Conservation (phyloP, 2,797 vertebrate species). For the Philypnodon macrostomus region DNA sequence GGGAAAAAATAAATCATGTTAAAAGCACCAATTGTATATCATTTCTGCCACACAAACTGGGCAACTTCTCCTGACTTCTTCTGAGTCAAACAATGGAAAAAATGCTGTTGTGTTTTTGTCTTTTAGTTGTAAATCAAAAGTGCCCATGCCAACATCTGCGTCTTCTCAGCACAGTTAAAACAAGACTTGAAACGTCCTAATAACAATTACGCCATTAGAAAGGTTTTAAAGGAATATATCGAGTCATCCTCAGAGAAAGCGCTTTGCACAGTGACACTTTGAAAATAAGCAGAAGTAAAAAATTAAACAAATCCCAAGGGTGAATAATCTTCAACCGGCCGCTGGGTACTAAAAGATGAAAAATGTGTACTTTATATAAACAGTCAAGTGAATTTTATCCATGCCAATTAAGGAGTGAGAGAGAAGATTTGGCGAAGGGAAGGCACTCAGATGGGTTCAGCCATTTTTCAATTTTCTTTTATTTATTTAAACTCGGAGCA, state of each 20-base stretch:
- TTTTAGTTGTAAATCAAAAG: slow-evolving; percentile 72
- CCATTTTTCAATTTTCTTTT: slow-evolving; percentile 69
- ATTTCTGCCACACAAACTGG: slow-evolving; percentile 80
- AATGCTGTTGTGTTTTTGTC: slow-evolving; percentile 79
- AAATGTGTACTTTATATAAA: slow-evolving; percentile 97
- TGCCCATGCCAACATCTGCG: slow-evolving; percentile 92
- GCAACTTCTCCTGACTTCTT: slow-evolving; percentile 97
- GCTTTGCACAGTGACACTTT: slow-evolving; percentile 86
- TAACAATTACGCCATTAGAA: slow-evolving; percentile 81
- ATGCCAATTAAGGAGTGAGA: slow-evolving; percentile 97
- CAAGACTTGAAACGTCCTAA: slow-evolving; percentile 83
- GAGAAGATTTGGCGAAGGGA: slow-evolving; percentile 48
- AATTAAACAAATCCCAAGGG: slow-evolving; percentile 97
- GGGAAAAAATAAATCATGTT: slow-evolving; percentile 72
- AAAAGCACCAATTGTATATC: slow-evolving; percentile 81
- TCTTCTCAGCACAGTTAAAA: slow-evolving; percentile 92
- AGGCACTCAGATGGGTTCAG: slow-evolving; percentile 53
- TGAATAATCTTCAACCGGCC: slow-evolving; percentile 86
- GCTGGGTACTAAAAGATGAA: slow-evolving; percentile 98
- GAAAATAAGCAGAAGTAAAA: slow-evolving; percentile 98
- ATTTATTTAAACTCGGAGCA: slow-evolving; percentile 69
- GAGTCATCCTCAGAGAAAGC: slow-evolving; percentile 69
- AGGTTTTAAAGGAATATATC: slow-evolving; percentile 73
- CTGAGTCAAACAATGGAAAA: slow-evolving; percentile 97
- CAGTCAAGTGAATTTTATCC: slow-evolving; percentile 92